These are phyloP conservation scores for Cyprinus carpio DNA, from an alignment of 2,113 vertebrate species.

Conservation along the genomic window DNA sequence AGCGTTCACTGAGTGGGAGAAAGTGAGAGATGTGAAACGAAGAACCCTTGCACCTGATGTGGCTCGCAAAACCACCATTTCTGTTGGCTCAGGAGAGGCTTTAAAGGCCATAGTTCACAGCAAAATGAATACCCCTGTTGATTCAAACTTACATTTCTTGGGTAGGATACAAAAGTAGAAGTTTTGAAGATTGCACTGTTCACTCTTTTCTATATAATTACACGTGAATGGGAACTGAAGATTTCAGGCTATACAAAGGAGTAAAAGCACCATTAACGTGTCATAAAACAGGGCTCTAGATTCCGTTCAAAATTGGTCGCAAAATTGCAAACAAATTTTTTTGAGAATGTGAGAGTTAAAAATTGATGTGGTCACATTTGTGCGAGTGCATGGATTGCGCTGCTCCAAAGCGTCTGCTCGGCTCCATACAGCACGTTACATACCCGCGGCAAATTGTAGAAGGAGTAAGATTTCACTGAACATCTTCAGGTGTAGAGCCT, in stretches of 20 bases:
- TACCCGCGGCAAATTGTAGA: no score
- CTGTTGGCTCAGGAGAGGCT: background rate
- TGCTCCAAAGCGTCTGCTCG: no score
- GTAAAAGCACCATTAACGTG: background rate
- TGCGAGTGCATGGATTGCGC: no score
- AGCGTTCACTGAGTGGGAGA: slow-evolving; percentile 18
- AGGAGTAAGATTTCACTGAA: no score
- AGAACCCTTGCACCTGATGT: slow-evolving; percentile 8
- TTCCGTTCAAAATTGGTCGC: no score
- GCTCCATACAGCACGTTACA: no score
- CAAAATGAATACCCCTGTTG: background rate
- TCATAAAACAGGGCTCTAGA: background rate
- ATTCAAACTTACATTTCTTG: background rate
- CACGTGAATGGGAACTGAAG: background rate
- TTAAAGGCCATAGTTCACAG: background rate
- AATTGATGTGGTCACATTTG: no score
- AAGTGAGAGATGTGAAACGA: slow-evolving; percentile 23
- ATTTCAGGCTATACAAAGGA: background rate
- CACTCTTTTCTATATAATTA: background rate
- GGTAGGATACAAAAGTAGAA: background rate
- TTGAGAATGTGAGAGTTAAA: no score
- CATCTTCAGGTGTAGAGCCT: no score
- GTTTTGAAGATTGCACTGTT: background rate
- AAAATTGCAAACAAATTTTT: no score
- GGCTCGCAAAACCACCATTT: background rate